Evolutionary conservation across 2,113 vertebrate species (phyloP).

Genomic region (Xerus inauris): DNA sequence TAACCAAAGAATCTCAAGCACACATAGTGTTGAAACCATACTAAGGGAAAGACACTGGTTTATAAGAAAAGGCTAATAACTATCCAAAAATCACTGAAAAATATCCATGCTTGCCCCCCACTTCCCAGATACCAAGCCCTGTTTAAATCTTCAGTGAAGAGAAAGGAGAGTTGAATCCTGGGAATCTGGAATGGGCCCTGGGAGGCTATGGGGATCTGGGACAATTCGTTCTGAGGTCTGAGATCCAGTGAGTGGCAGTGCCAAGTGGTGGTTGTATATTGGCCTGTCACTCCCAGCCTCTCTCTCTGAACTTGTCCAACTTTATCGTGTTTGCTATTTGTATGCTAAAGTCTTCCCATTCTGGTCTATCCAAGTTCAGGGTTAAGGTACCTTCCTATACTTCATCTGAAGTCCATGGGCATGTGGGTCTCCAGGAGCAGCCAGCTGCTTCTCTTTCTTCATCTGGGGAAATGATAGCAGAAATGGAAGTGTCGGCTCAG

Average conservation of each 20-base stretch:
- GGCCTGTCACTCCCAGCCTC: neutral
- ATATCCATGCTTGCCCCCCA: neutral
- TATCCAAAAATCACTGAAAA: slow-evolving; percentile 25
- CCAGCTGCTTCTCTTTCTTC: neutral
- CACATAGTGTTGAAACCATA: neutral
- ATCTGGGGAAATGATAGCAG: neutral
- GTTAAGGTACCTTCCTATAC: neutral
- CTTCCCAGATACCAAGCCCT: neutral
- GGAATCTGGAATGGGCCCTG: no score
- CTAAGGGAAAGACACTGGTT: slow-evolving; percentile 32
- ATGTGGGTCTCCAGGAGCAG: neutral
- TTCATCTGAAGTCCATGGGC: neutral
- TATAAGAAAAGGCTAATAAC: slow-evolving; percentile 23
- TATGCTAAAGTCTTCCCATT: neutral
- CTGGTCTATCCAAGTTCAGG: neutral
- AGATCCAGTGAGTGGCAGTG: fast-evolving
- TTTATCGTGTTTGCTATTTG: neutral
- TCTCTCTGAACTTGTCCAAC: neutral
- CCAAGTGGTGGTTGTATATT: neutral
- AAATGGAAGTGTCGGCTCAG: neutral
- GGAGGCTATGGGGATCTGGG: no score
- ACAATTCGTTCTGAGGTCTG: neutral
- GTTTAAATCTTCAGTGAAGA: neutral
- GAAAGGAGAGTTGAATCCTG: neutral
- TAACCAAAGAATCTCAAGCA: neutral